Evolutionary conservation across 2,797 vertebrate genomes (phyloP), one percentile per base, ranked within the genome.

Genomic region (Dallia pectoralis): DNA sequence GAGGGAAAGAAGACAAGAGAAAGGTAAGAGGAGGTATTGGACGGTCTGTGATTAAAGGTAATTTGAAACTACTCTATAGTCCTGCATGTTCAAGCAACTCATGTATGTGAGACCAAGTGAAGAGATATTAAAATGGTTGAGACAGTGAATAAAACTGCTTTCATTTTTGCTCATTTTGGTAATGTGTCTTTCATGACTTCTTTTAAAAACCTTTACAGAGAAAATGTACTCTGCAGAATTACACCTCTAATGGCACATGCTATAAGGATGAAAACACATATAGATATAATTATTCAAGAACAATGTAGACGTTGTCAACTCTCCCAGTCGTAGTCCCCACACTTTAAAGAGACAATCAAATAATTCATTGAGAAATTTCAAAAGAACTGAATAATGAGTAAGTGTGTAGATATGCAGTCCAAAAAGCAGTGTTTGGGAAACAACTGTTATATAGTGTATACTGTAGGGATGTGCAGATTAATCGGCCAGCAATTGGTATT

Each of bases 1-100:
- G 53, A 59, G 7, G 65, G 14, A 71, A 18, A 47, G 30, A 56
- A 47, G 36, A 49, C 36, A 68, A 27, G 66, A 62, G 48, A n/a
- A 5, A 6, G 49, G 47, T 25, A 9, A 30, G 32, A 27, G 22
- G 51, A 48, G n/a, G 19, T 51, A 4, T n/a, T 19, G 6, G n/a
- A 53, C 19, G 19, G 11, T 2, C 6, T 16, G 19, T 53, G 30
- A 40, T 27, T n/a, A 16, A 63, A 44, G 40, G 5, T 40, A 9
- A 40, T 40, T 44, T 11, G 7, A 44, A 11, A 44, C 40, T 44
- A 44, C 7, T 44, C 40, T 12, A 1, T 12, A 44, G 40, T 44
- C 40, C 40, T 12, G 14, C 11, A 44, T 44, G 40, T 44, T 14
- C 40, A 44, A 44, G 40, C 40, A 44, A 9, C 2, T 44, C 9